Base-by-base conservation (phyloP, 2,113 vertebrate species). In the Prochilodus magdalenae region DNA sequence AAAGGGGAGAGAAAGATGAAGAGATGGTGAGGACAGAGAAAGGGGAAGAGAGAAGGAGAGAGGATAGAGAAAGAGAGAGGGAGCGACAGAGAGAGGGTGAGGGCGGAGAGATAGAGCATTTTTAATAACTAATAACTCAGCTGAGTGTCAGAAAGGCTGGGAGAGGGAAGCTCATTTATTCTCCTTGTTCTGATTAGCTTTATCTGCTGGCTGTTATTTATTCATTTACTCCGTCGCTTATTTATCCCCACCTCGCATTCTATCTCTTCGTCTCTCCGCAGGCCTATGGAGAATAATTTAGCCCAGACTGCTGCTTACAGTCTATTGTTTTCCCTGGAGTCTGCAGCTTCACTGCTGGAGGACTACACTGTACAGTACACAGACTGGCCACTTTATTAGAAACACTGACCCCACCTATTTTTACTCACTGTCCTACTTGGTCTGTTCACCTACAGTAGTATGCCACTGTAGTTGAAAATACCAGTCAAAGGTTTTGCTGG, bases 181-280 rank as follows among this genome's bases (percentile, higher is more conserved):
- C 81, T 77, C 57, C 73, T 44, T 73, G 78, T 83, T 83, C 77
- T 89, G 80, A 88, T 85, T 81, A 83, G 73, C 79, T 86, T 27
- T 81, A 81, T 81, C 81, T 78, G 59, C 30, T 36, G 29, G 67
- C 30, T 63, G 33, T 86, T 82, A 70, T 30, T 82, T 77, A 59
- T 40, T 49, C n/a, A 73, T 55, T 59, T 47, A 67, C n/a, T 29
- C 13, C 15, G 33, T 79, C 36, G 55, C n/a, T 70, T 26, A 74
- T 82, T 82, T 75, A 80, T 84, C 80, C 51, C 40, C 79, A 76
- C 75, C 53, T 73, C 22, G 49, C 7, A 47, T 72, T 84, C 72
- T 67, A 80, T 83, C 69, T 77, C 16, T 47, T 47, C 14, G 44
- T 63, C 73, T 81, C 65, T 72, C 11, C 72, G 30, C 14, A 16